Evolutionary conservation across 1,140 invertebrate species (phyloP), one percentile per base, ranked within the genome.

Genomic region (Calephelis nemesis): DNA sequence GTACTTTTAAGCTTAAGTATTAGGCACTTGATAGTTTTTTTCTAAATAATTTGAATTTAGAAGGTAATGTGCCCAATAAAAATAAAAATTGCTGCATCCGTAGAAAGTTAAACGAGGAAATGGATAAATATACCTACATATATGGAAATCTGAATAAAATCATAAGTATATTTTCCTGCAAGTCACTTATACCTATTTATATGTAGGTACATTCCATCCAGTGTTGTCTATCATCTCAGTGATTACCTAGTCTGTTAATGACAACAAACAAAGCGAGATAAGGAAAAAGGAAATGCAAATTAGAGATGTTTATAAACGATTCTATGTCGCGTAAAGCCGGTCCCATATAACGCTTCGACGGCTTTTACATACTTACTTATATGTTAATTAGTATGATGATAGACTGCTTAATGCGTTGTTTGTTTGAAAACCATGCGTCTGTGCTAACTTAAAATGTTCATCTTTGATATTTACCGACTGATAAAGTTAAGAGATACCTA

Each of bases 231-330:
- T 45, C 42, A 45, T 45, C 42, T 42, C 5, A 42, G 42, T n/a
- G 62, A 63, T 63, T 47, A 13, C 42, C 62, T 65, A 62, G 50
- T 71, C 75, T 74, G 69, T 75, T 67, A 65, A 69, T 74, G 40
- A 73, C 52, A 72, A 73, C 52, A 72, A 73, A 75, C 69, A 75
- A 74, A 76, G 70, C 50, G 70, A 69, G 45, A 74, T 77, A 72
- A 74, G 77, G 77, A 79, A 79, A 79, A 71, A 76, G 73, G 75
- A 79, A 75, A 79, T 79, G 75, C 70, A 75, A 78, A 78, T 78
- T 67, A 60, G 69, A 74, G 68, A 73, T 75, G 65, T 69, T 77
- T 67, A 71, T 75, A 79, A 74, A 76, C 72, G 73, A 71, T 72
- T 54, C 62, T 70, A 68, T 72, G 49, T 50, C 64, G 47, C 11